These are phyloP conservation scores for Reticulitermes speratus DNA, from an alignment of 1,140 invertebrate species.

Conservation along the genomic window DNA sequence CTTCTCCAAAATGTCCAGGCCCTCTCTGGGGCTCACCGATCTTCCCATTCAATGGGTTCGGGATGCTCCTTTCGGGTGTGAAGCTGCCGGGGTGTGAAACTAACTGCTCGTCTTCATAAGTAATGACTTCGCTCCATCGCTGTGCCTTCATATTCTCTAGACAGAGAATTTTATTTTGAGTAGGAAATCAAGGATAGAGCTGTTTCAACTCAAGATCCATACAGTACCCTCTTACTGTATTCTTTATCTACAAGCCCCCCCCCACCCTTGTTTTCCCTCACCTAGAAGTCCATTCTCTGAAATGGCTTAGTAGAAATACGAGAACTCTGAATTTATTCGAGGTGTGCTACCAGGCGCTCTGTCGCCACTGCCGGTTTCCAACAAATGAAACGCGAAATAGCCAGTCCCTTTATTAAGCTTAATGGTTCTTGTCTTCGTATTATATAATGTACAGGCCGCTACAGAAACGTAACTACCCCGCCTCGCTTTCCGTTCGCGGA, in stretches of 20 bases:
- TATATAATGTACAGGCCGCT: not conserved
- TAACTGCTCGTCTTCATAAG: no score
- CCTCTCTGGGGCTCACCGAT: no score
- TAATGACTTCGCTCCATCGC: no score
- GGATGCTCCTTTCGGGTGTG: no score
- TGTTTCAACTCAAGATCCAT: not conserved
- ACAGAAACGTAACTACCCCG: not conserved
- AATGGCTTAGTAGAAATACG: slow-evolving; percentile 1
- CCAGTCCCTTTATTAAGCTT: slow-evolving; percentile 4
- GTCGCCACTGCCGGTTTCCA: not conserved
- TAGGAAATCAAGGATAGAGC: not conserved
- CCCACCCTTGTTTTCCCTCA: not conserved
- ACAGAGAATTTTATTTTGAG: no score
- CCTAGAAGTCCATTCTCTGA: not conserved
- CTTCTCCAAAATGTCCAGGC: no score
- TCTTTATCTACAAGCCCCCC: not conserved
- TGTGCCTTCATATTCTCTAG: no score
- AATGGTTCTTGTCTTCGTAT: slow-evolving; percentile 11
- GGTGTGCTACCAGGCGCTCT: not conserved
- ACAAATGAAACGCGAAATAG: slow-evolving; percentile 12
- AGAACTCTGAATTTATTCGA: not conserved
- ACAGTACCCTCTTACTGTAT: not conserved
- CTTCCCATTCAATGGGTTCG: no score
- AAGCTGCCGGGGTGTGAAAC: no score
- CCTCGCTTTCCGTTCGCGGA: not conserved